Percentiles rank a stretch among this genome's conserved stretches.
Conservation (phyloP, 2,888 invertebrate species). For the Megalurothrips usitatus region DNA sequence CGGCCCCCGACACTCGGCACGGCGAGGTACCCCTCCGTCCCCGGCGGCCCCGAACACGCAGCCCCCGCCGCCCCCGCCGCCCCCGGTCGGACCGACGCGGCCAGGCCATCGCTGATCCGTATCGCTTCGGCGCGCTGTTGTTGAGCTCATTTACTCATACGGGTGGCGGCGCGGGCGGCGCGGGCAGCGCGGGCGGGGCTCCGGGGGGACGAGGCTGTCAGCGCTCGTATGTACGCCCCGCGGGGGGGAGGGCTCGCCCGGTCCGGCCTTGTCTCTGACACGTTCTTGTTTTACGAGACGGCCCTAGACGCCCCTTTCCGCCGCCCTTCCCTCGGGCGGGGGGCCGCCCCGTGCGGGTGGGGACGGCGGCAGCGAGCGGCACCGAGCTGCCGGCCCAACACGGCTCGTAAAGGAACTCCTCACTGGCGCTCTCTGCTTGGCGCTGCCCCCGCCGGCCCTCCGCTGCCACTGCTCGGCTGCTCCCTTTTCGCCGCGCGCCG, state of each 20-base stretch:
- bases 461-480: background rate
- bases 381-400: background rate
- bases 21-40: too few relatives aligned
- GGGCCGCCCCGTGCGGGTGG: background rate
- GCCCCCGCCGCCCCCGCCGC: too few relatives aligned
- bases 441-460: background rate
- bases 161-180: too few relatives aligned
- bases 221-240: background rate
- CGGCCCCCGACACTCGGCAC: too few relatives aligned
- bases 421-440: background rate
- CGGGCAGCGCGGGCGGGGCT: too few relatives aligned
- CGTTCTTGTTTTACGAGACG: conserved; percentile 21
- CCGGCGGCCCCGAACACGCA: too few relatives aligned
- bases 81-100: too few relatives aligned
- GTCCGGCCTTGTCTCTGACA: conserved; percentile 1
- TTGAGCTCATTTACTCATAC: too few relatives aligned
- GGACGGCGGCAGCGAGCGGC: background rate
- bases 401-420: conserved; percentile 11
- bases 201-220: background rate
- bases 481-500: background rate
- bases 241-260: too few relatives aligned
- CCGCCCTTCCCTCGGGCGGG: background rate
- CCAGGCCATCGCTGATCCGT: too few relatives aligned
- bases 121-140: too few relatives aligned
- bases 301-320: background rate